These are phyloP conservation scores for Pristionchus maxplancki DNA, from an alignment of 2,888 invertebrate species.

Conservation along the genomic window DNA sequence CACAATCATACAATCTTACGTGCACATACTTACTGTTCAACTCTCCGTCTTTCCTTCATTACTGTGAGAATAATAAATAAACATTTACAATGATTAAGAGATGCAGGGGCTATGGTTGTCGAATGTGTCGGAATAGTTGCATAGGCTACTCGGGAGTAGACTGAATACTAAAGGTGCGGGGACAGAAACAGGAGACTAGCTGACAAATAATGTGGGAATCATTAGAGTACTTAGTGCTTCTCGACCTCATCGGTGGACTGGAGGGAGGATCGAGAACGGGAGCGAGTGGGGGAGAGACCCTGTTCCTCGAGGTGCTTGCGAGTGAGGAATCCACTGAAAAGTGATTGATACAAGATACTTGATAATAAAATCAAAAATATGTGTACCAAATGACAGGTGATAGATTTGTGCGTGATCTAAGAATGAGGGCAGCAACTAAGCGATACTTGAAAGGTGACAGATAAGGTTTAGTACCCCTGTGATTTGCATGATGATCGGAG, in stretches of 20 bases:
- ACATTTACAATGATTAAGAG: background rate
- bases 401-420: too few relatives aligned
- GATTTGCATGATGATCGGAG: too few relatives aligned
- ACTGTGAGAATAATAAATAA: constrained; percentile 29
- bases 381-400: too few relatives aligned
- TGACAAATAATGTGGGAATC: constrained; percentile 12
- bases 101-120: constrained; percentile 14
- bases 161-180: constrained; percentile 46
- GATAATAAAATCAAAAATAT: too few relatives aligned
- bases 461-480: too few relatives aligned
- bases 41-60: background rate
- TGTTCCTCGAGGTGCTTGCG: constrained; percentile 75
- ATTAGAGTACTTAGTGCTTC: constrained; percentile 28
- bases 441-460: too few relatives aligned
- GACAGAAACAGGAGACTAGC: constrained; percentile 39
- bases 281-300: constrained; percentile 71
- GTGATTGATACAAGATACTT: too few relatives aligned
- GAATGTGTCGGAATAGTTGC: constrained; percentile 12
- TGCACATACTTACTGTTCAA: background rate
- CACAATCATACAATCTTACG: constrained; percentile 22
- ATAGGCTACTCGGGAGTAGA: constrained; percentile 33
- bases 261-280: constrained; percentile 71
- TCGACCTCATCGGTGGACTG: constrained; percentile 64
- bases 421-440: too few relatives aligned
- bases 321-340: constrained; percentile 73